Base-by-base conservation (phyloP, 92 coral and sea anemone species). In the Siderastrea radians region DNA sequence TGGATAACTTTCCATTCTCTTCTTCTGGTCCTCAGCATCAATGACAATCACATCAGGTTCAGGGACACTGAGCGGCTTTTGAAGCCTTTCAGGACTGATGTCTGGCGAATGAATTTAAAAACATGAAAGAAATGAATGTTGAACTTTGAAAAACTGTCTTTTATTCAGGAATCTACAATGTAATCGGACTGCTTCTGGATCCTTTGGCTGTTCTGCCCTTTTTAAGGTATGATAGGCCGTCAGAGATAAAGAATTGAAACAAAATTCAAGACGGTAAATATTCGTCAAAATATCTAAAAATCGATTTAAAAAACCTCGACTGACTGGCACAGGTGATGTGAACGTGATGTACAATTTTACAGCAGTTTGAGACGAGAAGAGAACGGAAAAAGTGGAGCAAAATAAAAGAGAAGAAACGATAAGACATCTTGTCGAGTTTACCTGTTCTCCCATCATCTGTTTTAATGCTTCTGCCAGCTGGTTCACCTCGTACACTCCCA, bases 31-130 rank as follows among this genome's bases (percentile, higher is more conserved):
- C 10, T 83, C 87, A 54, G 68, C 65, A 68, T 83, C 87, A 57
- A 83, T 83, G 55, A 83, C 74, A 72, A 83, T 83, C 50, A 83
- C 63, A 49, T 83, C 87, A 9, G 86, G 86, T 70, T 71, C 86
- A 59, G 75, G 49, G 13, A 68, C 50, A 8, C 67, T 10, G 12
- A 54, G 7, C 4, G 10, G 57, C 68, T 60, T 77, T 3, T 77
- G 49, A 12, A 44, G 64, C 1, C 53, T 72, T n/a, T 82, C 70
- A 45, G 87, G 51, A 11, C 70, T 46, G 0, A 62, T 14, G 47
- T 82, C 87, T 83, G 70, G 4, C 13, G 55, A 26, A 50, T n/a
- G 38, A 68, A 16, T 44, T 7, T 72, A 17, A 6, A 72, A 50
- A 17, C 77, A 51, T 4, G 11, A 7, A 43, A 43, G 12, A 38